Evolutionary conservation across 35 echinoderm and acorn worm genomes (phyloP).

Genomic region (Holothuria glaberrima): DNA sequence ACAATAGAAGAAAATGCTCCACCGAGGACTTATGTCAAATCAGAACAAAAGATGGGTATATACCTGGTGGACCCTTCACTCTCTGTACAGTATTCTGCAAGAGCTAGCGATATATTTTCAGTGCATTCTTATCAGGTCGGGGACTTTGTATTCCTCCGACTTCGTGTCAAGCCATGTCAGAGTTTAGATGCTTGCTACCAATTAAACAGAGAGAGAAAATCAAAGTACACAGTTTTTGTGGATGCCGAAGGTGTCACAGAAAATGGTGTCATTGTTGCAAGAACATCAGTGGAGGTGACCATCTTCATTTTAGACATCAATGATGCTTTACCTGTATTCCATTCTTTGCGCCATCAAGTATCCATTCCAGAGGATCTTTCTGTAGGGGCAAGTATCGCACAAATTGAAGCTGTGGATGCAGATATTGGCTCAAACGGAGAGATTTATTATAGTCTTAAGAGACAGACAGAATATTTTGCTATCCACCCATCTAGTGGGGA

Average conservation of each 20-base stretch:
- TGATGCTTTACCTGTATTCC: slow-evolving; percentile 86
- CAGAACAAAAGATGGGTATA: slow-evolving; percentile 95
- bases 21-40: slow-evolving; percentile 80
- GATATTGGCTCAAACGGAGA: slow-evolving; percentile 96
- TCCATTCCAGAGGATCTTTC: slow-evolving; percentile 82
- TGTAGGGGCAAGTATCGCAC: slow-evolving; percentile 72
- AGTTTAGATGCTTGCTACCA: slow-evolving; percentile 55
- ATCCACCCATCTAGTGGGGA: slow-evolving; percentile 98
- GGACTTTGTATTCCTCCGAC: slow-evolving; percentile 90
- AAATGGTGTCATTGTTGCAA: slow-evolving; percentile 10
- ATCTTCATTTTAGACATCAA: slow-evolving; percentile 77
- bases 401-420: slow-evolving; percentile 83
- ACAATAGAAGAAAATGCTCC: slow-evolving; percentile 88
- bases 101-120: slow-evolving; percentile 57
- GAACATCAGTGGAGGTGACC: slow-evolving; percentile 51
- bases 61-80: slow-evolving; percentile 63
- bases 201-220: slow-evolving; percentile 82
- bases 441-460: slow-evolving; percentile 91
- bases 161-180: slow-evolving; percentile 79
- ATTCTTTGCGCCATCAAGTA: slow-evolving; percentile 54
- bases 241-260: slow-evolving; percentile 46
- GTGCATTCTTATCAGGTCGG: slow-evolving; percentile 70
- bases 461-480: slow-evolving; percentile 80
- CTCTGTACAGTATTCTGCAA: slow-evolving; percentile 40
- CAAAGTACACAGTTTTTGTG: slow-evolving; percentile 63